These are phyloP conservation scores for Prorops nasuta DNA, from an alignment of 1,140 invertebrate genomes.

Conservation along the genomic window DNA sequence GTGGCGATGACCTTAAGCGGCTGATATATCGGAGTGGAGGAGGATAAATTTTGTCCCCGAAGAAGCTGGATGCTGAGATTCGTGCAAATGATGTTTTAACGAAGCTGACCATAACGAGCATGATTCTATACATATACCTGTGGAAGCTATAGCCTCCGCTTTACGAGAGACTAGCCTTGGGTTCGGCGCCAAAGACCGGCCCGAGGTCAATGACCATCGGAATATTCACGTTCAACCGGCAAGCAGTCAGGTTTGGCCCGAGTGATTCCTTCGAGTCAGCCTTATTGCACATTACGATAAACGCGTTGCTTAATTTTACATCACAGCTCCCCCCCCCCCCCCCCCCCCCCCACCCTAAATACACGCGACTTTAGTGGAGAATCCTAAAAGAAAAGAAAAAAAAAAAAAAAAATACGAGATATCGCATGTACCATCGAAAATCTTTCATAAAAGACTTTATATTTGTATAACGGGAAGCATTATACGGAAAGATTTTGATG, in stretches of 20 bases:
- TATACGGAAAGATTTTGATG: no score
- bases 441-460: no score
- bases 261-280: conserved; percentile 23
- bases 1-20: no score
- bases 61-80: conserved; percentile 20
- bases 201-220: conserved; percentile 48
- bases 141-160: not conserved
- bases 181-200: conserved; percentile 47
- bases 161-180: conserved; percentile 32
- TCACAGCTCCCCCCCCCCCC: no score
- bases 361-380: no score
- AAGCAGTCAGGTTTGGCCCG: conserved; percentile 27
- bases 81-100: not conserved
- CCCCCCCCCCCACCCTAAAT: no score
- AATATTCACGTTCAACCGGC: conserved; percentile 49
- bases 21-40: no score
- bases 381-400: no score
- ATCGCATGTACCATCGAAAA: no score
- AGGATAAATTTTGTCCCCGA: not conserved
- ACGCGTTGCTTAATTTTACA: not conserved
- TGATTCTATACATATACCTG: not conserved
- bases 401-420: no score
- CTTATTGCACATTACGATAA: conserved; percentile 25
- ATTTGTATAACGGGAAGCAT: no score
- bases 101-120: not conserved